A percentile compares a stretch with the other conserved stretches of the same genome.
Conservation (phyloP, 2,888 invertebrate genomes). For the Rotaria sp. region DNA sequence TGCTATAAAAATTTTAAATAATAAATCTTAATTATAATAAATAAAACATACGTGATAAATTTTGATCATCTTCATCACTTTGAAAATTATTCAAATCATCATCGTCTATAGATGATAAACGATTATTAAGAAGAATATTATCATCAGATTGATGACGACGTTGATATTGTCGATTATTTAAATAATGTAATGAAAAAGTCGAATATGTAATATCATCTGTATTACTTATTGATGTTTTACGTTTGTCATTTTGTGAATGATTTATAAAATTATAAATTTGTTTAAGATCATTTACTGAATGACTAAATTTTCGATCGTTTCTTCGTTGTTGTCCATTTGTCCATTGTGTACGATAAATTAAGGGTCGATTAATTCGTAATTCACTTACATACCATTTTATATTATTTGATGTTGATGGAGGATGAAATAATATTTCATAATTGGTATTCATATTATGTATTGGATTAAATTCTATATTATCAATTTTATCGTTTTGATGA, state of each 20-base stretch:
- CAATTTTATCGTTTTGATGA: background rate
- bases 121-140: background rate
- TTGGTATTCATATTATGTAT: background rate
- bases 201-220: background rate
- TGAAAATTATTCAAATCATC: background rate
- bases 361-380: background rate
- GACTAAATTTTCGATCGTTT: background rate
- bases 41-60: background rate
- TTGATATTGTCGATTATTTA: background rate
- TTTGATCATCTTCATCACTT: background rate
- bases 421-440: background rate
- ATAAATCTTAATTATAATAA: too few relatives aligned
- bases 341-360: slow-evolving; percentile 5
- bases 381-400: slow-evolving; percentile 21
- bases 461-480: background rate
- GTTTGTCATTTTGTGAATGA: background rate
- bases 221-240: background rate
- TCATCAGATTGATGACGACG: background rate
- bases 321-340: background rate
- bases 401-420: background rate
- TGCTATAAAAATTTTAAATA: background rate
- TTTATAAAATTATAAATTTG: background rate
- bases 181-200: background rate
- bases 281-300: slow-evolving; percentile 1
- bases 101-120: background rate